phyloP scores from a whole-genome alignment of 2,888 invertebrate species.

The Diarsia rubi region DNA sequence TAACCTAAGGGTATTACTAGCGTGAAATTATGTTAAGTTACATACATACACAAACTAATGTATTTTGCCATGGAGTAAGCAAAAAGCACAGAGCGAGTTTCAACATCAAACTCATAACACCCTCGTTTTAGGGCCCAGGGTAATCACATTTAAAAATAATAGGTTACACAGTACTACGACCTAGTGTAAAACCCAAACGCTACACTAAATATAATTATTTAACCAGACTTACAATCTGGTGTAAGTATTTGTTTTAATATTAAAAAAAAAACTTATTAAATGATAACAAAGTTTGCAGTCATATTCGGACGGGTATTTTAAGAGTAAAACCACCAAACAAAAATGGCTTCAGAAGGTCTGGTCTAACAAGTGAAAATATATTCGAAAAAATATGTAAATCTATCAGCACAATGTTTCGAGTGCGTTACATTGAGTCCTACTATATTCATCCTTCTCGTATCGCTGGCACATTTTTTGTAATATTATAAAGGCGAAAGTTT shows the following conservation, averaged over 20 bases:
- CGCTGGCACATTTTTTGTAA: too few species aligned
- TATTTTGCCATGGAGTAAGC: too few species aligned
- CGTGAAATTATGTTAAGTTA: too few species aligned
- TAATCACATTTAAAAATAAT: neutral
- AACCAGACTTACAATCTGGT: conserved; percentile 4
- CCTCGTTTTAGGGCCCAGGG: neutral
- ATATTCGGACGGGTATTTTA: conserved; percentile 30
- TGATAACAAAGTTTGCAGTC: conserved; percentile 44
- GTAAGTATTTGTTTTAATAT: conserved; percentile 24
- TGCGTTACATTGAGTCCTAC: too few species aligned
- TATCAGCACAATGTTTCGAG: too few species aligned
- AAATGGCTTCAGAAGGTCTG: neutral
- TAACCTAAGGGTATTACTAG: too few species aligned
- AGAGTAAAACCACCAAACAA: neutral
- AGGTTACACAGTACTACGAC: neutral
- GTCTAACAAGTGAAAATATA: neutral
- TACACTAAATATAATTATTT: conserved; percentile 20
- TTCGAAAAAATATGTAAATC: neutral
- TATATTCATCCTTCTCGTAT: too few species aligned
- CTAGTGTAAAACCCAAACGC: neutral
- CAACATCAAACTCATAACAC: too few species aligned
- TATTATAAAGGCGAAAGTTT: too few species aligned
- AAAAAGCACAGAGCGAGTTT: too few species aligned
- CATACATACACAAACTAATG: too few species aligned
- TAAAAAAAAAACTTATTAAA: conserved; percentile 46